phyloP scores from a whole-genome alignment of 1,140 invertebrate genomes.

The Orchesella cincta region DNA sequence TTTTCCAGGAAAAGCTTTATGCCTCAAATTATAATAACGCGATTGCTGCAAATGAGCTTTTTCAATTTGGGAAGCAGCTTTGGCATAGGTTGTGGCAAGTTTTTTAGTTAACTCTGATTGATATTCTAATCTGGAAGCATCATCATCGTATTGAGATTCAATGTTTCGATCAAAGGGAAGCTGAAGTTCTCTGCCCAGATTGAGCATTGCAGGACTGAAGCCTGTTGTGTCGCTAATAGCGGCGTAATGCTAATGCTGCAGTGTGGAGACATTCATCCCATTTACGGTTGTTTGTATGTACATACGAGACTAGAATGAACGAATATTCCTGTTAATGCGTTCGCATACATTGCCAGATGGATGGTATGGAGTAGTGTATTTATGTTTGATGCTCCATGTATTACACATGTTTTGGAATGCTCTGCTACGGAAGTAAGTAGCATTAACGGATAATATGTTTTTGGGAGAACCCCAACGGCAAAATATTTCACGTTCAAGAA shows the following conservation, averaged over 20 bases:
- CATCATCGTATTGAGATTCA: background rate
- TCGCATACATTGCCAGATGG: slow-evolving; percentile 57
- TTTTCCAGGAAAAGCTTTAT: background rate
- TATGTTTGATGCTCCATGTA: slow-evolving; percentile 37
- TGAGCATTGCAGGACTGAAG: slow-evolving; percentile 53
- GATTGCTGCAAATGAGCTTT: background rate
- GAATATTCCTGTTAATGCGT: slow-evolving; percentile 56
- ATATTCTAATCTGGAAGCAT: background rate
- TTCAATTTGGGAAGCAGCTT: background rate
- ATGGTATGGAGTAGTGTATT: slow-evolving; percentile 54
- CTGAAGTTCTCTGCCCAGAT: background rate
- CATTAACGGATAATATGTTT: slow-evolving; percentile 51
- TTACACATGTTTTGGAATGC: slow-evolving; percentile 29
- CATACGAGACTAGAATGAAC: slow-evolving; percentile 55
- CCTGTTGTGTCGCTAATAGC: slow-evolving; percentile 54
- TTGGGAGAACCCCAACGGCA: slow-evolving; percentile 50
- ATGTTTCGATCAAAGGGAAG: slow-evolving; percentile 4
- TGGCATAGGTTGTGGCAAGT: background rate
- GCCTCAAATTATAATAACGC: background rate
- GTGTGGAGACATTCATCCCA: slow-evolving; percentile 55
- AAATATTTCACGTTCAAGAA: slow-evolving; percentile 51
- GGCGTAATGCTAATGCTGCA: slow-evolving; percentile 57
- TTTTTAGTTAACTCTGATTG: slow-evolving; percentile 1
- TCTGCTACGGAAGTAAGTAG: slow-evolving; percentile 46
- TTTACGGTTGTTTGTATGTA: slow-evolving; percentile 52